Evolutionary conservation across 2,888 invertebrate species (phyloP).

Genomic region (Metalampra italica): DNA sequence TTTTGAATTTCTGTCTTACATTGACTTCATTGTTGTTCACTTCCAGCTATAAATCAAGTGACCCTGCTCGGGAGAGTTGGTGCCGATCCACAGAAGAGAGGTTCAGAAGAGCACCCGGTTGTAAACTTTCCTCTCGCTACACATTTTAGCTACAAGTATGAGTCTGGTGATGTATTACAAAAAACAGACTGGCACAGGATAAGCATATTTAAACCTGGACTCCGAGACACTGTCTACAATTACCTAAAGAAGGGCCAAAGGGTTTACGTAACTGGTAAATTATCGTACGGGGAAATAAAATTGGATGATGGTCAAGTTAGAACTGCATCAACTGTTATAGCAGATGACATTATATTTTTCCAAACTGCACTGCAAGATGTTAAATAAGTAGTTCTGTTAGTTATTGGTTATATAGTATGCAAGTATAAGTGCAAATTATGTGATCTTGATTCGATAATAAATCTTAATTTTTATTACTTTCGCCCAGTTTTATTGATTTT

Average conservation of each 20-base stretch:
- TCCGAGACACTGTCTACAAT: constrained; percentile 88
- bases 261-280: constrained; percentile 87
- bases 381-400: constrained; percentile 8
- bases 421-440: constrained; percentile 20
- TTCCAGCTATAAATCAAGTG: constrained; percentile 86
- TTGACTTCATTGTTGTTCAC: not conserved
- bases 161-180: constrained; percentile 87
- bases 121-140: constrained; percentile 94
- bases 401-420: constrained; percentile 28
- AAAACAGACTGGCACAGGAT: constrained; percentile 96
- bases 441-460: not conserved
- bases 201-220: constrained; percentile 89
- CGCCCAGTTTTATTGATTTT: too few relatives aligned
- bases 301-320: constrained; percentile 85
- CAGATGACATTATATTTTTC: constrained; percentile 93
- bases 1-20: too few relatives aligned
- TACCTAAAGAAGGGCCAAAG: constrained; percentile 92
- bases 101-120: constrained; percentile 89
- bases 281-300: constrained; percentile 91
- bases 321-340: constrained; percentile 88
- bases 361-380: constrained; percentile 52
- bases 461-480: too few relatives aligned
- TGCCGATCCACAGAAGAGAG: constrained; percentile 91
- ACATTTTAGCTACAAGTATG: constrained; percentile 89
- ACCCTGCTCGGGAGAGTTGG: constrained; percentile 92